phyloP scores from a whole-genome alignment of 2,113 vertebrate genomes.

The Hyaena hyaena region DNA sequence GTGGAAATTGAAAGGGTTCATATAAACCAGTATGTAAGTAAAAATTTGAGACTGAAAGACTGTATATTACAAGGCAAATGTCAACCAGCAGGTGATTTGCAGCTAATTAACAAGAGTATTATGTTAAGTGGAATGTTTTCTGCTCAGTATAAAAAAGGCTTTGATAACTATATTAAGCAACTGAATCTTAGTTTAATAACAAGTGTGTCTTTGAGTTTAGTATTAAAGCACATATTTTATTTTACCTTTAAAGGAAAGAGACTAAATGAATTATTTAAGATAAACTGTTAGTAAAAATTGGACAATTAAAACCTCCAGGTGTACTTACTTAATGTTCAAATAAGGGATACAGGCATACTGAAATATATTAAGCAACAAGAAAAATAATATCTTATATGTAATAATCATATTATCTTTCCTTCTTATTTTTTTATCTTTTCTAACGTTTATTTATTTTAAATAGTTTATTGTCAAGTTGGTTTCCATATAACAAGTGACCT shows the following conservation, averaged over 20 bases:
- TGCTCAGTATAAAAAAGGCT: conserved; percentile 48
- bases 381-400: background rate
- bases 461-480: no score
- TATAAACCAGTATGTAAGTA: conserved; percentile 45
- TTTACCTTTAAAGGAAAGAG: conserved; percentile 11
- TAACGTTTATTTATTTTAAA: no score
- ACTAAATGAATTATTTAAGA: background rate
- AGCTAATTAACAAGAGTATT: conserved; percentile 70
- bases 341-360: background rate
- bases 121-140: conserved; percentile 60
- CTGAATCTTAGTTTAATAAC: conserved; percentile 5
- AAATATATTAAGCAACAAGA: background rate
- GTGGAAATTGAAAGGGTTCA: conserved; percentile 56
- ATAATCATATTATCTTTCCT: background rate
- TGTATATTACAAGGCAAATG: conserved; percentile 73
- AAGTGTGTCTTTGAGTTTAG: conserved; percentile 30
- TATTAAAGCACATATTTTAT: background rate
- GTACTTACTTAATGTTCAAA: background rate
- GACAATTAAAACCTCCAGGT: background rate
- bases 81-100: conserved; percentile 70
- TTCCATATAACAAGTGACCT: no score
- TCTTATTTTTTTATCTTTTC: background rate
- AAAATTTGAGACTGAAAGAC: conserved; percentile 72
- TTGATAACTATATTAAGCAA: conserved; percentile 64
- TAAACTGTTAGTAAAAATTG: background rate